Percentiles rank a stretch among this genome's conserved stretches.
Evolutionary conservation across 2,888 invertebrate species (phyloP).

Genomic region (Poecilus cupreus): DNA sequence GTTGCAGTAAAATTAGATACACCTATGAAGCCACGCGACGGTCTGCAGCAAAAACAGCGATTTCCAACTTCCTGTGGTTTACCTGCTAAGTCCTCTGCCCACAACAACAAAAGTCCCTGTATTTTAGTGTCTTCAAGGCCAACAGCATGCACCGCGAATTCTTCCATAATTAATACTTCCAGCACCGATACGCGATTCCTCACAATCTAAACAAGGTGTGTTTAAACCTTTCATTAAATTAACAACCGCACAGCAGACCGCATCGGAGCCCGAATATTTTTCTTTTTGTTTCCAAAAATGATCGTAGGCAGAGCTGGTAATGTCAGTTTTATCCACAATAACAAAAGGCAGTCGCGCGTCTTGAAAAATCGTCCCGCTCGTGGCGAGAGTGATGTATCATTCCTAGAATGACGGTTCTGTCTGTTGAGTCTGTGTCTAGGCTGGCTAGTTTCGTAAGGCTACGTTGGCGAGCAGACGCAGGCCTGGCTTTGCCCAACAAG

Average conservation of each 20-base stretch:
- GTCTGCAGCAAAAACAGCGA: background rate
- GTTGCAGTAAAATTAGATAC: background rate
- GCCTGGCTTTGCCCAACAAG: conserved; percentile 7
- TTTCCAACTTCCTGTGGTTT: conserved; percentile 34
- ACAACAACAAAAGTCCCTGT: background rate
- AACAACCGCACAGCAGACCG: conserved; percentile 19
- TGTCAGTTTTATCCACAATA: background rate
- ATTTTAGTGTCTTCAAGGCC: conserved; percentile 25
- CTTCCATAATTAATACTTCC: conserved; percentile 53
- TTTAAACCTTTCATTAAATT: conserved; percentile 39
- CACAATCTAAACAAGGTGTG: conserved; percentile 50
- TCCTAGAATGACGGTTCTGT: conserved; percentile 19
- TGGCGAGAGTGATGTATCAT: conserved; percentile 39
- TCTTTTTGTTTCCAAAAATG: conserved; percentile 29
- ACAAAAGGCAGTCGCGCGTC: conserved; percentile 22
- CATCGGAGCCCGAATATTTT: background rate
- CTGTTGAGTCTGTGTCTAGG: background rate
- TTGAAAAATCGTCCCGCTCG: conserved; percentile 19
- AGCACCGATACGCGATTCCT: conserved; percentile 36
- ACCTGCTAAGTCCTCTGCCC: background rate
- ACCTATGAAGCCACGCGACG: background rate
- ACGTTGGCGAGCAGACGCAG: conserved; percentile 8
- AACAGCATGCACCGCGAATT: conserved; percentile 49
- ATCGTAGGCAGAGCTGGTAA: conserved; percentile 5
- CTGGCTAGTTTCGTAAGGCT: conserved; percentile 2